Conservation (phyloP, 2,113 vertebrate genomes). For the Formicarius rufipectus region DNA sequence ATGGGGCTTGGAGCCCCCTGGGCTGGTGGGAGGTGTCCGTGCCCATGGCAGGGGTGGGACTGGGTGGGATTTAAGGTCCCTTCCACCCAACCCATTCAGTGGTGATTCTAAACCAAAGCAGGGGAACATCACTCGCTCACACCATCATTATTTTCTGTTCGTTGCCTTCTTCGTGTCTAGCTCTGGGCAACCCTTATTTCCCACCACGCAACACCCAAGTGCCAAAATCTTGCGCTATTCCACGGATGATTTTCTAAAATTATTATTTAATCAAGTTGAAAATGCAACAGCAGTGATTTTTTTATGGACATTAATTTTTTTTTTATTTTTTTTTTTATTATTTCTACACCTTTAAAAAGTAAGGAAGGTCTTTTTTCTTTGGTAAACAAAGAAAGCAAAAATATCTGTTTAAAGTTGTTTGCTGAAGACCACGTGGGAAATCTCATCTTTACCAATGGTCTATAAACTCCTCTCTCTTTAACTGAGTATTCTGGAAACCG, state of each 20-base stretch:
- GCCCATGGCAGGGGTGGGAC: too few species aligned
- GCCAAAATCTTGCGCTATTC: background rate
- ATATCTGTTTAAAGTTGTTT: background rate
- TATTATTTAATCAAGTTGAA: background rate
- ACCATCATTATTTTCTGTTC: too few species aligned
- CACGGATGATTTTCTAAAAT: too few species aligned
- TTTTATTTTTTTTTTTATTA: too few species aligned
- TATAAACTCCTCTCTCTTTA: background rate
- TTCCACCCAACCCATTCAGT: background rate
- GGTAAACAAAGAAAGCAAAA: background rate
- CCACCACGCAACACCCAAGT: background rate
- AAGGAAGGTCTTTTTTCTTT: background rate
- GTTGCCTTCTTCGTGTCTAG: too few species aligned
- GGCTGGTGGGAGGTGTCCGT: accelerated
- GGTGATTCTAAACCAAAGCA: too few species aligned
- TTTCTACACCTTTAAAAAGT: background rate
- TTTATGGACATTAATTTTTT: background rate
- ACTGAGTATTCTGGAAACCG: background rate
- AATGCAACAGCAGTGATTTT: background rate
- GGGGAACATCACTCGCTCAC: too few species aligned
- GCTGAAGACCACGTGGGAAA: background rate
- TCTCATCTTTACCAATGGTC: background rate
- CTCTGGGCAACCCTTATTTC: too few species aligned
- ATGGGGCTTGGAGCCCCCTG: background rate
- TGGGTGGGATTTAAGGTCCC: accelerated